Evolutionary conservation across 2,113 vertebrate genomes (phyloP).

Genomic region (Sinocyclocheilus anshuiensis): DNA sequence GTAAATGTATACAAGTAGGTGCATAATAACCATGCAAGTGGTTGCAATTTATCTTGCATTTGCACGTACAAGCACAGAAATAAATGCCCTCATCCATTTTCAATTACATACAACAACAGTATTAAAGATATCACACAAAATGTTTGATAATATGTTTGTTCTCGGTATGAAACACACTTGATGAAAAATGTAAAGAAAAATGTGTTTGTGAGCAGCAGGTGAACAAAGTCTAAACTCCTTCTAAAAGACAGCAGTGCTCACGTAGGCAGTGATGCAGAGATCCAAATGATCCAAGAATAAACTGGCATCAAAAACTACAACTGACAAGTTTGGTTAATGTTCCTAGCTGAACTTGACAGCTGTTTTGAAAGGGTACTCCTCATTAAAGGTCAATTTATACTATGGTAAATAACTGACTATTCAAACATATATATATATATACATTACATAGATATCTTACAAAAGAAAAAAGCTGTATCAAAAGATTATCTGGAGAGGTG

Average conservation of each 20-base stretch:
- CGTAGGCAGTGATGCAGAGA: constrained; percentile 22
- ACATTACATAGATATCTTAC: neutral
- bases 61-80: constrained; percentile 41
- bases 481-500: neutral
- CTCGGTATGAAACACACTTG: constrained; percentile 12
- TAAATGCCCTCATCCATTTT: constrained; percentile 69
- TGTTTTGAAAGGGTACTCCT: constrained; percentile 29
- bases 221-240: neutral
- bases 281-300: constrained; percentile 44
- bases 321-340: constrained; percentile 23
- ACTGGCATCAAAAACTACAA: constrained; percentile 48
- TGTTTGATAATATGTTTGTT: neutral
- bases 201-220: neutral
- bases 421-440: neutral
- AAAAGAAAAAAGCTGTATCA: neutral
- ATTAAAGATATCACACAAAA: constrained; percentile 59
- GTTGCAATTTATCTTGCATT: constrained; percentile 1
- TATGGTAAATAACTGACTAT: neutral
- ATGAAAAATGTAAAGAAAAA: constrained; percentile 20
- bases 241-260: constrained; percentile 23
- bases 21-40: constrained; percentile 65
- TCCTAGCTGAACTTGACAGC: neutral
- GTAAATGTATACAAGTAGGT: constrained; percentile 49
- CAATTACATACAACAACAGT: constrained; percentile 50
- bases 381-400: neutral